Conservation (phyloP, 2,888 invertebrate species). For the Idaea biselata region DNA sequence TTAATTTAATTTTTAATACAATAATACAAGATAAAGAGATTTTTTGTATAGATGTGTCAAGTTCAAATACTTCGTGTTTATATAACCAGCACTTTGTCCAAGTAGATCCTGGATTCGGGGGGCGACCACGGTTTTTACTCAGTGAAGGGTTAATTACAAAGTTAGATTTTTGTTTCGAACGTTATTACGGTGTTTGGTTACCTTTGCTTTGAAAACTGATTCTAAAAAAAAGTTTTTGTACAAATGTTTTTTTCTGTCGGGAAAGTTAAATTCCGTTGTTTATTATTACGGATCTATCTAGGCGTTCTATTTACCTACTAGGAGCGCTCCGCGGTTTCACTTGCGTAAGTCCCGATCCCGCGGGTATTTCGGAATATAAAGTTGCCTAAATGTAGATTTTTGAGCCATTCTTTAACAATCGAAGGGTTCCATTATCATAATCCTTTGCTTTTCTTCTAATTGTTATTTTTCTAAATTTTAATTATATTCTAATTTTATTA, state of each 20-base stretch:
- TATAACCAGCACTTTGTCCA: constrained; percentile 42
- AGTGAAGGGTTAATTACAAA: constrained; percentile 63
- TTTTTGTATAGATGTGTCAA: constrained; percentile 7
- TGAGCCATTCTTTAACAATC: no score
- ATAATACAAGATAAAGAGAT: no score
- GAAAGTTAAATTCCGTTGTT: not conserved
- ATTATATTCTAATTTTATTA: no score
- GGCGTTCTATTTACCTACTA: no score
- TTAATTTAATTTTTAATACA: no score
- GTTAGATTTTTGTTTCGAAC: constrained; percentile 51
- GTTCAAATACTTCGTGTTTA: constrained; percentile 28
- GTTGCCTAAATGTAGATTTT: no score
- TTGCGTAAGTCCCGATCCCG: no score
- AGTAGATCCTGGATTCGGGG: constrained; percentile 29
- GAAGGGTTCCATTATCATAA: no score
- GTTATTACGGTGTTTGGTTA: constrained; percentile 1
- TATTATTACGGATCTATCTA: not conserved
- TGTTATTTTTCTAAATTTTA: no score
- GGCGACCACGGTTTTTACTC: constrained; percentile 47
- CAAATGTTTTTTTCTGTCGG: not conserved
- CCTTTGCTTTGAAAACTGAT: not conserved
- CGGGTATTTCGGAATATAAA: no score
- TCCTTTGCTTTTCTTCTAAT: no score
- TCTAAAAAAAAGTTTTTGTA: not conserved
- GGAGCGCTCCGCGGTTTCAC: no score